phyloP scores from a whole-genome alignment of 2,888 invertebrate species.

The Epirrhoe tristata region DNA sequence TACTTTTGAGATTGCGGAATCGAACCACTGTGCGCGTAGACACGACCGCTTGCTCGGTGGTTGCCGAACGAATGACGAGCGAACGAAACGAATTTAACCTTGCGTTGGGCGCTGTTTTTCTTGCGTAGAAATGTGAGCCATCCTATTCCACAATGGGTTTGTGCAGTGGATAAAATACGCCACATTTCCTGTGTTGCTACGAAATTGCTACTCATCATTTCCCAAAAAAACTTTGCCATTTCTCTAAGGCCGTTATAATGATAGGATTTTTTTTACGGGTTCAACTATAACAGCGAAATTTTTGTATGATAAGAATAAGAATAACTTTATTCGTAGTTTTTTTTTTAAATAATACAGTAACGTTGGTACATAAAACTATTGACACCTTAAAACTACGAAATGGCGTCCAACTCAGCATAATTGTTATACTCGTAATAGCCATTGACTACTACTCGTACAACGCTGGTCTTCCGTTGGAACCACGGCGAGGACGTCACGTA shows the following conservation, averaged over 20 bases:
- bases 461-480: no score
- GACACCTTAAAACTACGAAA: no score
- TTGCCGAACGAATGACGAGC: conserved; percentile 43
- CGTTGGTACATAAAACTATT: no score
- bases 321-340: no score
- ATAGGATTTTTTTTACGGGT: no score
- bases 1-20: conserved; percentile 38
- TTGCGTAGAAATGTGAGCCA: conserved; percentile 11
- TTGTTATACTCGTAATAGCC: no score
- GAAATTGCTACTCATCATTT: background rate
- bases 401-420: no score
- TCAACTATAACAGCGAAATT: no score
- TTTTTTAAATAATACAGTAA: no score
- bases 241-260: background rate
- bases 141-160: conserved; percentile 12
- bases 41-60: conserved; percentile 33
- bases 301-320: no score
- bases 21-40: conserved; percentile 28
- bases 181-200: background rate
- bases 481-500: no score
- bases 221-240: background rate
- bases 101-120: conserved; percentile 29
- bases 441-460: no score
- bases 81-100: conserved; percentile 38
- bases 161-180: background rate